Evolutionary conservation across 30 jellyfish, hydroid and myxozoan species (phyloP), one percentile per base, ranked within the genome.

Genomic region (Hydractinia echinata): DNA sequence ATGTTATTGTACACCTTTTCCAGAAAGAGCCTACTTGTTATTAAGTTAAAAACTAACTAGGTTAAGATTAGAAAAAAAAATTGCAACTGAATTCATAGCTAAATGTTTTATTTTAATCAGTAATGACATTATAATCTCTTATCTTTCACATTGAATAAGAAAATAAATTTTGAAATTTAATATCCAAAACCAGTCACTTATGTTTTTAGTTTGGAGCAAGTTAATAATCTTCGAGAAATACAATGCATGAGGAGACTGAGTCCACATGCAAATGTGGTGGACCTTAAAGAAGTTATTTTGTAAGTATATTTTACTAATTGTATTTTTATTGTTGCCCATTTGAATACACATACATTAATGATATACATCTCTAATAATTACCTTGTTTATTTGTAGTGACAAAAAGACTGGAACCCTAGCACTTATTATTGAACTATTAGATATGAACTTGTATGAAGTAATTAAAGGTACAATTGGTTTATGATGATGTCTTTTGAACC

Each of bases 191-290:
- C 15, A 11, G 18, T 71, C 81, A 5, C 5, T 71, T 76, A 39
- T 3, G 55, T 64, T 69, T 72, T 14, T 72, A 89, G 96, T 61
- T 79, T 89, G 21, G 95, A 89, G 4, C 82, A 86, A 69, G 96
- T 89, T 52, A 89, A 89, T 76, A 89, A 89, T 68, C 83, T 89
- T 60, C 73, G 96, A 52, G 96, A 89, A 53, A 89, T 89, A 44
- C 96, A 89, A 86, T 91, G 95, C 53, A 89, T 89, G 96, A 61
- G 96, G 53, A 30, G 96, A 68, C 86, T 89, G 10, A 89, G 93
- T 74, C 96, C 96, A 58, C 96, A 89, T 84, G 80, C 92, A 69
- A 89, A 89, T 79, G 84, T 89, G 76, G 96, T 89, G 51, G 93
- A 83, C 50, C 91, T 89, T 9, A 72, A 79, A 80, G 96, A 89